These are phyloP conservation scores for Sinodicranocentrus sp. DNA, from an alignment of 2,888 invertebrate genomes.

Conservation along the genomic window DNA sequence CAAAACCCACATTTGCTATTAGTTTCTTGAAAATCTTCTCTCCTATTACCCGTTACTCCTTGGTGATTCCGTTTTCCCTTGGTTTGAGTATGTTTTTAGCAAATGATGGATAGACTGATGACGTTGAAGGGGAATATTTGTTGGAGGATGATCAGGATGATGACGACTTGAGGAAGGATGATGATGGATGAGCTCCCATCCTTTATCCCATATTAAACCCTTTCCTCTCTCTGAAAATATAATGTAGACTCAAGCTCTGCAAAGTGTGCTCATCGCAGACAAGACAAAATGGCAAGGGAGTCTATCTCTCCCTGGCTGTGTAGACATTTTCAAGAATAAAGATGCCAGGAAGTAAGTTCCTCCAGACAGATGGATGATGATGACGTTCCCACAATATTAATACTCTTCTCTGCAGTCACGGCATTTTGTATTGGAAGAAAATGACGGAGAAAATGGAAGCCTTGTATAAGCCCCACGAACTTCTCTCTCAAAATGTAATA, in stretches of 20 bases:
- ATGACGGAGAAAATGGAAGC: constrained; percentile 6
- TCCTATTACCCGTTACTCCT: too few relatives aligned
- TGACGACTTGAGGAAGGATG: constrained; percentile 51
- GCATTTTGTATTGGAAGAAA: not conserved
- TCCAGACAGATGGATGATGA: constrained; percentile 5
- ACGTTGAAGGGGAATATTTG: constrained; percentile 1
- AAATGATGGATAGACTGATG: constrained; percentile 46
- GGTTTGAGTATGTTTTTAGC: not conserved
- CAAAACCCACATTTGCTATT: too few relatives aligned
- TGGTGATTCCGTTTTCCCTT: too few relatives aligned
- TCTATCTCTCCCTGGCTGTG: not conserved
- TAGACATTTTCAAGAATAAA: not conserved
- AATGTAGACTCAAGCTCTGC: not conserved
- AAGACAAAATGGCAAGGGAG: not conserved
- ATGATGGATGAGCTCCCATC: constrained; percentile 73
- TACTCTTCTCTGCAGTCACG: not conserved
- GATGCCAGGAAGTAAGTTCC: not conserved
- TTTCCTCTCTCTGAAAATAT: not conserved
- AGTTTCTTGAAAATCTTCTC: too few relatives aligned
- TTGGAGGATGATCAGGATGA: constrained; percentile 26
- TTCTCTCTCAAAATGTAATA: not conserved
- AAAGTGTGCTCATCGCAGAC: not conserved
- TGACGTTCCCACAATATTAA: constrained; percentile 7
- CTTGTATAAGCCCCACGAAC: too few relatives aligned
- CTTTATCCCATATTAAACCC: not conserved